These are phyloP conservation scores for Sebastes minor DNA, from an alignment of 2,797 vertebrate genomes.

Conservation along the genomic window DNA sequence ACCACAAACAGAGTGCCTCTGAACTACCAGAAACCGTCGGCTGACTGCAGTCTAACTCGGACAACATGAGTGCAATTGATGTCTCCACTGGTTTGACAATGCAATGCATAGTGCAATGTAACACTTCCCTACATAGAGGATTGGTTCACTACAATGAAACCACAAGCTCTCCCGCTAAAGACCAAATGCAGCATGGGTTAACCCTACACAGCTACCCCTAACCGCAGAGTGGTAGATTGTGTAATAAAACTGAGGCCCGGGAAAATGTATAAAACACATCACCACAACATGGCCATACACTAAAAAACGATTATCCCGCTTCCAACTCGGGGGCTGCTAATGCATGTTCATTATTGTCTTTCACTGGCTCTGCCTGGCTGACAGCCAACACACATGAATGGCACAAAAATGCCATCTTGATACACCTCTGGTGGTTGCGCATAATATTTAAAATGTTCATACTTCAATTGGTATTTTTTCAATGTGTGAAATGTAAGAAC, in stretches of 20 bases:
- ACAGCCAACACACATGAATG: neutral
- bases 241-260: slow-evolving; percentile 33
- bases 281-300: slow-evolving; percentile 8
- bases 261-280: slow-evolving; percentile 38
- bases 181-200: slow-evolving; percentile 44
- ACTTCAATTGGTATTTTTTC: neutral
- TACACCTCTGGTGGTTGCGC: neutral
- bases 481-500: neutral
- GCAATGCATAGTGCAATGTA: slow-evolving; percentile 32
- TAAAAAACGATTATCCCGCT: neutral
- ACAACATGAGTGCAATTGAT: slow-evolving; percentile 38
- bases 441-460: neutral
- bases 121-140: slow-evolving; percentile 39
- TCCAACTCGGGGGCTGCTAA: neutral
- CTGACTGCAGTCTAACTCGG: slow-evolving; percentile 33
- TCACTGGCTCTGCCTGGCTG: neutral
- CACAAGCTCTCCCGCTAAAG: slow-evolving; percentile 44
- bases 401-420: neutral
- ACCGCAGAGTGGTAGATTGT: slow-evolving; percentile 44
- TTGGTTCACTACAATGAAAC: slow-evolving; percentile 49
- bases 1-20: too few relatives aligned
- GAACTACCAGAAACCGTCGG: slow-evolving; percentile 32
- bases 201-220: slow-evolving; percentile 29
- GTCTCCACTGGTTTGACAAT: slow-evolving; percentile 50
- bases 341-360: neutral